These are phyloP conservation scores for Lagria hirta DNA, from an alignment of 2,888 invertebrate species.

Conservation along the genomic window DNA sequence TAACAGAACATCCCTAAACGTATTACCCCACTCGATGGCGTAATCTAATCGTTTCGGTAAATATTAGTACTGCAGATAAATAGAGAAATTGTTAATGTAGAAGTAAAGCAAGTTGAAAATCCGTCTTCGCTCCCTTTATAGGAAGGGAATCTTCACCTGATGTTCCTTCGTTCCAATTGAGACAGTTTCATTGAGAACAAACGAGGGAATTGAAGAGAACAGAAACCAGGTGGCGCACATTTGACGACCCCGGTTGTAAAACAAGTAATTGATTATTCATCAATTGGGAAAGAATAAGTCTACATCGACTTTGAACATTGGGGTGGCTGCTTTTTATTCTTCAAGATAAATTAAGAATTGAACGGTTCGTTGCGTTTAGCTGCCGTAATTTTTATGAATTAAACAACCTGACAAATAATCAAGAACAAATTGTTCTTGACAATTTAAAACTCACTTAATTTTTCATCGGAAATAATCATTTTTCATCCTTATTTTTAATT, in stretches of 20 bases:
- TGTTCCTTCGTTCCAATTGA: constrained; percentile 38
- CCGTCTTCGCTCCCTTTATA: constrained; percentile 25
- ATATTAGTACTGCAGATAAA: constrained; percentile 19
- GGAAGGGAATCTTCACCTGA: constrained; percentile 23
- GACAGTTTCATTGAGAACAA: constrained; percentile 47
- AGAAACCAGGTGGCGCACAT: constrained; percentile 53
- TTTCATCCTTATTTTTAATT: too few relatives aligned
- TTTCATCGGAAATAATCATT: too few relatives aligned
- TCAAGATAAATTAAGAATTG: constrained; percentile 53
- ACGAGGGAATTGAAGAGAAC: constrained; percentile 49
- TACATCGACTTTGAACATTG: constrained; percentile 34
- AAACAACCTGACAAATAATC: constrained; percentile 30
- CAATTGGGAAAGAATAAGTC: constrained; percentile 52
- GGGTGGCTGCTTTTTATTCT: constrained; percentile 32
- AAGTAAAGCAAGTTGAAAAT: constrained; percentile 4
- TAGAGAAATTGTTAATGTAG: constrained; percentile 17
- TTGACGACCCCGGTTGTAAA: constrained; percentile 53
- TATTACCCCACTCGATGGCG: constrained; percentile 15
- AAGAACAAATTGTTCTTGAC: constrained; percentile 30
- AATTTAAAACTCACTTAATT: too few relatives aligned
- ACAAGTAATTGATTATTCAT: constrained; percentile 57
- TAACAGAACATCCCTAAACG: constrained; percentile 17
- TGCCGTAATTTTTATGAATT: constrained; percentile 46
- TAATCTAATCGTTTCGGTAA: constrained; percentile 24
- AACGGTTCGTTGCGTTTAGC: constrained; percentile 50